A percentile compares a stretch with the other conserved stretches of the same genome.
Conservation (phyloP, 2,797 vertebrate species). For the Luscinia luscinia region DNA sequence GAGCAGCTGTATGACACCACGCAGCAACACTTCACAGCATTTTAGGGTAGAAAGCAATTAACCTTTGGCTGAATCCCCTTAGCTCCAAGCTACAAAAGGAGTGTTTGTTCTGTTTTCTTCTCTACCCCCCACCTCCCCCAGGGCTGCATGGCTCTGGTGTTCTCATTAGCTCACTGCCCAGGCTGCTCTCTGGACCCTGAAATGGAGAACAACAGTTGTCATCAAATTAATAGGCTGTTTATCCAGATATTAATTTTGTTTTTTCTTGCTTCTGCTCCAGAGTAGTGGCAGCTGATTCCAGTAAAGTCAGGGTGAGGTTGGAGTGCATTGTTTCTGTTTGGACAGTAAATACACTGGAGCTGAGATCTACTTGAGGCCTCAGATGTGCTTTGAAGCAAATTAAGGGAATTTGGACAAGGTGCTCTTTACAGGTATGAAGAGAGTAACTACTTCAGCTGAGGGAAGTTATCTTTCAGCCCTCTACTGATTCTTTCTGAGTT, state of each 20-base stretch:
- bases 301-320: background rate
- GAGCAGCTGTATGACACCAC: constrained; percentile 71
- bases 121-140: background rate
- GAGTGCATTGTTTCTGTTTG: background rate
- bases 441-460: background rate
- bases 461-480: background rate
- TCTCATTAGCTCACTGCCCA: constrained; percentile 58
- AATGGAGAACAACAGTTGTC: constrained; percentile 26
- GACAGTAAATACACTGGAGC: background rate
- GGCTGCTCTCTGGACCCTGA: constrained; percentile 33
- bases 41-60: constrained; percentile 71
- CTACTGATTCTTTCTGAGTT: background rate
- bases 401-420: background rate
- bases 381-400: background rate
- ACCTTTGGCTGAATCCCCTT: constrained; percentile 74
- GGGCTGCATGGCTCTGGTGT: constrained; percentile 54
- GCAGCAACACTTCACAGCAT: constrained; percentile 61
- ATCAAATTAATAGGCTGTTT: constrained; percentile 31
- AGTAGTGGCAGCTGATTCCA: background rate
- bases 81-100: constrained; percentile 56
- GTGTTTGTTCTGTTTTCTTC: constrained; percentile 63
- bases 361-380: background rate
- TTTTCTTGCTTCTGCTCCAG: constrained; percentile 1
- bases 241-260: constrained; percentile 19
- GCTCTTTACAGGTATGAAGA: background rate